Evolutionary conservation across 2,797 vertebrate genomes (phyloP), one percentile per base, ranked within the genome.

Genomic region (Pampus argenteus): DNA sequence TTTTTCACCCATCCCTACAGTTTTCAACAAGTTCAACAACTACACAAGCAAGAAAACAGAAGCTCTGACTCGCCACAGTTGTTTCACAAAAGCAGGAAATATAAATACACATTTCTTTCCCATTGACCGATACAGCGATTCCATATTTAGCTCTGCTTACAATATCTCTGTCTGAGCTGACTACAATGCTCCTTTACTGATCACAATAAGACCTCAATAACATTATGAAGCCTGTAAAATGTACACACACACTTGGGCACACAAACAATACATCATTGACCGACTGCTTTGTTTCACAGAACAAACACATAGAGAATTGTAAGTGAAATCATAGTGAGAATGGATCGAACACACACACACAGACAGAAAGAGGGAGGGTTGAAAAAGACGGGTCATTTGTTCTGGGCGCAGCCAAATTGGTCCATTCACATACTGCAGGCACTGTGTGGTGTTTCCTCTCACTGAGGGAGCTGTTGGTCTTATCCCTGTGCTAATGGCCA

Each of bases 191-290:
- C 64, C 78, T 82, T 75, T 54, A 79, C 78, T 62, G 83, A 89
- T 90, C 86, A 89, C 89, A 92, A 90, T 90, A 78, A 82, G 81
- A 82, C 72, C 83, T 76, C 89, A 92, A 91, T 91, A 88, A 86
- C 87, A 89, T 69, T 50, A 78, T 55, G 61, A 77, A 80, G 86
- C 61, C 77, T 76, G 74, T 82, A 85, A 86, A 78, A 58, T 47
- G 17, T 56, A 31, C 66, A 22, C 78, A 52, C 78, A 75, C 78
- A 74, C 69, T 77, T 50, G 72, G 75, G 42, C 80, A 73, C 64
- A 60, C 71, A 83, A 77, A 91, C 88, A 92, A 92, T 91, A 51
- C 76, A 10, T 82, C 84, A 89, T 89, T 91, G 91, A 92, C 86
- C 76, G 23, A 22, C 55, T 25, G 86, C 86, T 91, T 93, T 92